Percentiles rank a stretch among this genome's conserved stretches.
Conservation (phyloP, 2,797 vertebrate species). For the Muscicapa comitata region DNA sequence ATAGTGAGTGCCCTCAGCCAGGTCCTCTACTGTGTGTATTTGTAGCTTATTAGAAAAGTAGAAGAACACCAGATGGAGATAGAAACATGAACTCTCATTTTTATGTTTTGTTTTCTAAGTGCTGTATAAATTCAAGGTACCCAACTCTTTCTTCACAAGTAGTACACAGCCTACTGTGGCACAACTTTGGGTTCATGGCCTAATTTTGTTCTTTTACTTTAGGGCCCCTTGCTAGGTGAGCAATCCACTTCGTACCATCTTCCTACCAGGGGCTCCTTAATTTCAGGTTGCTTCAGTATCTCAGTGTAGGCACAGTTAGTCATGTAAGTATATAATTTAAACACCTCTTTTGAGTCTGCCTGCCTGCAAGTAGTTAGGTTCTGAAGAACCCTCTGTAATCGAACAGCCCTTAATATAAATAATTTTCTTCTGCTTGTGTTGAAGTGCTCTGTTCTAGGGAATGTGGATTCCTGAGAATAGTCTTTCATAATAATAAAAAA, state of each 20-base stretch:
- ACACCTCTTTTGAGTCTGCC: background rate
- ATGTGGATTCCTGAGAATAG: background rate
- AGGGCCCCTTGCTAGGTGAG: background rate
- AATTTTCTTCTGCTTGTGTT: background rate
- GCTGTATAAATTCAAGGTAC: background rate
- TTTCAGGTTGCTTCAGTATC: background rate
- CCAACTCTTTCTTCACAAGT: background rate
- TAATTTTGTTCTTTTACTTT: background rate
- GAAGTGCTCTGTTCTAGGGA: background rate
- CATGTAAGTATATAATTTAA: background rate
- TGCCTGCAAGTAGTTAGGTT: background rate
- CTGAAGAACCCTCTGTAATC: background rate
- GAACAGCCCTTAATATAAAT: background rate
- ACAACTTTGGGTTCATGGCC: background rate
- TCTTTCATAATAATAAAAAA: background rate
- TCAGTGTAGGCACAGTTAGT: background rate
- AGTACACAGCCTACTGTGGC: rapidly evolving
- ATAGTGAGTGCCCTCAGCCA: background rate
- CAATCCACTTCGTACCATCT: background rate
- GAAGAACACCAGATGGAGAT: background rate
- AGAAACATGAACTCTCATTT: background rate
- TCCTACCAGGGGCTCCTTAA: background rate
- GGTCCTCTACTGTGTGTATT: background rate
- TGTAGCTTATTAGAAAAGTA: background rate
- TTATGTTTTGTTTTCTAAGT: background rate